Base-by-base conservation (phyloP, 2,113 vertebrate genomes). In the Ammospiza nelsoni region DNA sequence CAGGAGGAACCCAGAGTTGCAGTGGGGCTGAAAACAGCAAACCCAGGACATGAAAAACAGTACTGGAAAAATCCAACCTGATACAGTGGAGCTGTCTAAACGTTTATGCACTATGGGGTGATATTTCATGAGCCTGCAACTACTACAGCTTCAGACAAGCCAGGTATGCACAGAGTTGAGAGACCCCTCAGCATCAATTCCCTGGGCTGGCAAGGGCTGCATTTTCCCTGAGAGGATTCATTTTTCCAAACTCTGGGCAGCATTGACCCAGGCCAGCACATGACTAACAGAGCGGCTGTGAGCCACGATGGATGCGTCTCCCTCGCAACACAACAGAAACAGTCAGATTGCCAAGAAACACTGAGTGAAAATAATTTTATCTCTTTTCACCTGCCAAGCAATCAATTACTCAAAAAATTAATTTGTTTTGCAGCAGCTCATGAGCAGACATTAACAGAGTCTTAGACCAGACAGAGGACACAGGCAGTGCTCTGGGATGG, bases 311-410 rank as follows among this genome's bases (percentile, higher is more conserved):
- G 85, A 90, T 93, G 83, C 61, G 39, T 96, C 88, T 74, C 90
- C 94, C 76, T 93, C 27, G 0, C 75, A 94, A 97, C 85, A 74
- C 83, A 96, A 94, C 72, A 96, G 92, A 81, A 95, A 95, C 85
- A 93, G 44, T 29, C 41, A 59, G 39, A 90, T 9, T 62, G 95
- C 92, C 92, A 95, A 88, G 72, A 93, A 89, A 92, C 24, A 52
- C 33, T 55, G 37, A 81, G 76, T n/a, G 55, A 84, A 90, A 90
- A 75, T 67, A 48, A 92, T 86, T 83, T 71, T 16, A 88, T 86
- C 33, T 80, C 72, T 88, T 92, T 85, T 77, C 83, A 95, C 86
- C 82, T 91, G 78, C 79, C 94, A 96, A 88, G 66, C 55, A 91
- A 85, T 80, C 69, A 91, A 55, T 76, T 85, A 58, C 62, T 71